phyloP scores from a whole-genome alignment of 2,113 vertebrate species.

The Lontra canadensis region DNA sequence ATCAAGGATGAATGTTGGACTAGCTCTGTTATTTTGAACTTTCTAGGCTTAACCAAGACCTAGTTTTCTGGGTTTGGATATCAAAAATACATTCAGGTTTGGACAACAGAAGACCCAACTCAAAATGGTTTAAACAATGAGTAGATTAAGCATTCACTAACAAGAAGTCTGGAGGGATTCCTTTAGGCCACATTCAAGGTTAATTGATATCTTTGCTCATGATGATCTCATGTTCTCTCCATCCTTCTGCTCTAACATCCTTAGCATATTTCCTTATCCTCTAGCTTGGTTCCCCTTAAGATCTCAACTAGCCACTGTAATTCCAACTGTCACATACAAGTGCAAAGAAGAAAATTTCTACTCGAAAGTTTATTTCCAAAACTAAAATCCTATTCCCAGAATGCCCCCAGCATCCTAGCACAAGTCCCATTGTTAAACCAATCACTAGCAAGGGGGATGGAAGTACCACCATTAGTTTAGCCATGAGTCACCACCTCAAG shows the following conservation, averaged over 20 bases:
- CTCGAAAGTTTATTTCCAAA: neutral
- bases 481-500: neutral
- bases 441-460: neutral
- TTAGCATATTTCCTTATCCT: neutral
- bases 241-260: neutral
- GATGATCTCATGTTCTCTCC: neutral
- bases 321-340: neutral
- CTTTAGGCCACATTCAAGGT: neutral
- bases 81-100: neutral
- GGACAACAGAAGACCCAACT: neutral
- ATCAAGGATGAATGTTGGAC: neutral
- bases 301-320: neutral
- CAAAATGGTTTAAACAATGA: neutral
- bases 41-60: neutral
- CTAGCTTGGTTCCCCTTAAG: neutral
- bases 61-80: neutral
- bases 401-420: neutral
- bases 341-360: neutral
- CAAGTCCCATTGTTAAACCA: neutral
- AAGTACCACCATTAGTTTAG: neutral
- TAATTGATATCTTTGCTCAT: constrained; percentile 36
- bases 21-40: neutral
- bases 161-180: neutral
- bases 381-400: neutral
- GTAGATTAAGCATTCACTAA: neutral